Evolutionary conservation across 2,888 invertebrate genomes (phyloP), one percentile per base, ranked within the genome.

Genomic region (Cistogaster globosa): DNA sequence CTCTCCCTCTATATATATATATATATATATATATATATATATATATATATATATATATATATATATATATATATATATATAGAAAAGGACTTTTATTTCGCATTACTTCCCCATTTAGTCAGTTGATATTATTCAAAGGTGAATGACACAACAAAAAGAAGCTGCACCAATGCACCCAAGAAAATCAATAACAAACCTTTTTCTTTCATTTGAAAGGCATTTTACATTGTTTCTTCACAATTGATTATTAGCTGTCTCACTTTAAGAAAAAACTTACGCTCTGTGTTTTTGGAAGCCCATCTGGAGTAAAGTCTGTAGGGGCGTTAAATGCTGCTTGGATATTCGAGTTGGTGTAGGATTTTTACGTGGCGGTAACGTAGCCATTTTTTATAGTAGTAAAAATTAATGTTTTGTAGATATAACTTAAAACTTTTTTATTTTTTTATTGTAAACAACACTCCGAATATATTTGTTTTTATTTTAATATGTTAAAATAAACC

Each of bases 211-310:
- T 57, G 18, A 45, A 20, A 38, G 11, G 51, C 18, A 55, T 74
- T 69, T 68, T 20, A 2, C n/a, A 71, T 22, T 72, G 53, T 42
- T 58, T 69, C 26, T 58, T 65, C 12, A 32, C 12, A 12, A 42
- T 11, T 8, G 12, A 18, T 42, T 67, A 20, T 72, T 53, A 62
- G 45, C 51, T 60, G 53, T 14, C 16, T 32, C 22, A 22, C 12
- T 42, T 42, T 11, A 38, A 60, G 9, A 71, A 16, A 80, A 60
- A 86, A 95, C 97, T 95, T 94, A 98, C 97, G 97, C 97, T 93
- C 97, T 94, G 89, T 96, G 96, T 93, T 95, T 96, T 6, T 97
- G 95, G 93, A 98, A 97, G 48, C 98, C 98, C 96, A 98, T 96
- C 93, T 97, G 97, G 86, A 97, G 93, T 51, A 98, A 93, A 78